A percentile compares a stretch with the other conserved stretches of the same genome.
phyloP scores from a whole-genome alignment of 2,113 vertebrate species.

The Hymenochirus boettgeri region DNA sequence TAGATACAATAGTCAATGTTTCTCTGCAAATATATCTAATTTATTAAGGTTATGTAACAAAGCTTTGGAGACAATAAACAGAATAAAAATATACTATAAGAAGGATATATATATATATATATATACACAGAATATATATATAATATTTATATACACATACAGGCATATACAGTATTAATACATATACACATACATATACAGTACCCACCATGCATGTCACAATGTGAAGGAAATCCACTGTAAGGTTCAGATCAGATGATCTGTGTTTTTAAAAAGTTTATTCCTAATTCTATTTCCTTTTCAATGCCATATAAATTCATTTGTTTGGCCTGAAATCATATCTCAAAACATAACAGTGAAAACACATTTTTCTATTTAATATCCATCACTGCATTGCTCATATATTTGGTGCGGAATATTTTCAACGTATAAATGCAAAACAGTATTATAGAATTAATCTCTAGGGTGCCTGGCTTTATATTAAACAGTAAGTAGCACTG shows the following conservation, averaged over 20 bases:
- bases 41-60: too few species aligned
- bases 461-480: too few species aligned
- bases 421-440: not conserved
- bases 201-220: too few species aligned
- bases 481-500: not conserved
- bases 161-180: too few species aligned
- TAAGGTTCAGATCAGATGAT: too few species aligned
- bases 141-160: too few species aligned
- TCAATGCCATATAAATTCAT: not conserved
- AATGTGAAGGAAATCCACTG: too few species aligned
- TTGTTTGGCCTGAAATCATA: slow-evolving; percentile 10
- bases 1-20: not conserved
- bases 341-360: not conserved
- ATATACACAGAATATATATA: too few species aligned
- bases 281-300: slow-evolving; percentile 13
- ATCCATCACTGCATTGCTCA: not conserved
- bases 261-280: slow-evolving; percentile 1
- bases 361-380: not conserved
- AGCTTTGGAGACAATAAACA: not conserved
- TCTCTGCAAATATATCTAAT: not conserved
- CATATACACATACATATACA: too few species aligned
- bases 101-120: too few species aligned
- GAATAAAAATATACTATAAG: not conserved
- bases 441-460: too few species aligned
- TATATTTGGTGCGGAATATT: not conserved